These are phyloP conservation scores for Botrylloides violaceus DNA, from an alignment of 23 tunicate species.

Conservation along the genomic window DNA sequence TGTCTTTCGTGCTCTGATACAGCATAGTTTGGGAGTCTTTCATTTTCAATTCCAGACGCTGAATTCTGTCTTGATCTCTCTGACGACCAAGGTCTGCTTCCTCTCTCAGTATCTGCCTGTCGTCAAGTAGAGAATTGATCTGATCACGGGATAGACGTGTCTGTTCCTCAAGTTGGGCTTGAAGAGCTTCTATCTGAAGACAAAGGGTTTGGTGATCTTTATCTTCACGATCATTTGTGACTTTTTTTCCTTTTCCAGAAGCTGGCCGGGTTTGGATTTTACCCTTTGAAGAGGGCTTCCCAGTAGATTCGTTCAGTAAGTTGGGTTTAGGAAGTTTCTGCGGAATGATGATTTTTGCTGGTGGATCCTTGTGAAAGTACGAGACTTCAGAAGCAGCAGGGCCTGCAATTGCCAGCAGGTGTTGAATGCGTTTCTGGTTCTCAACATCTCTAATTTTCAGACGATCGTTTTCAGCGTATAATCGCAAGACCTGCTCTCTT, in stretches of 20 bases:
- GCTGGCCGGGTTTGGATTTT: no score
- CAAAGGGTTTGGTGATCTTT: constrained; percentile 63
- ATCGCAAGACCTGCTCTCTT: constrained; percentile 83
- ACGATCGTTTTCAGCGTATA: constrained; percentile 94
- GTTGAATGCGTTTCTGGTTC: constrained; percentile 88
- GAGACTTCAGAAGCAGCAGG: constrained; percentile 96
- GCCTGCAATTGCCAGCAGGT: constrained; percentile 88
- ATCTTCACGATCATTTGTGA: not conserved
- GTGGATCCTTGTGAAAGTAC: constrained; percentile 97
- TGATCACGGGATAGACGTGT: constrained; percentile 78
- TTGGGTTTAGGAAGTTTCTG: constrained; percentile 67
- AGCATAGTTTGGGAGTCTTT: constrained; percentile 57
- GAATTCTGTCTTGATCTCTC: constrained; percentile 69
- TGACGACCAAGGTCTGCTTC: constrained; percentile 58
- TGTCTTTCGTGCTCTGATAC: constrained; percentile 80
- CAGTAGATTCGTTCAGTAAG: constrained; percentile 42
- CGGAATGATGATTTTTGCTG: constrained; percentile 73
- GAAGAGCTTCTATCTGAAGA: constrained; percentile 87
- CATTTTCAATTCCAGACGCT: constrained; percentile 47
- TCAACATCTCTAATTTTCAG: constrained; percentile 90
- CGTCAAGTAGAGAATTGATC: constrained; percentile 66
- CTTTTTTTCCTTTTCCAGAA: not conserved
- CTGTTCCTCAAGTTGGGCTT: constrained; percentile 88
- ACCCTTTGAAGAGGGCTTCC: constrained; percentile 3
- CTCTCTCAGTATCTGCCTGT: constrained; percentile 67